A percentile compares a stretch with the other conserved stretches of the same genome.
Conservation (phyloP, 2,888 invertebrate species). For the Acleris holmiana region DNA sequence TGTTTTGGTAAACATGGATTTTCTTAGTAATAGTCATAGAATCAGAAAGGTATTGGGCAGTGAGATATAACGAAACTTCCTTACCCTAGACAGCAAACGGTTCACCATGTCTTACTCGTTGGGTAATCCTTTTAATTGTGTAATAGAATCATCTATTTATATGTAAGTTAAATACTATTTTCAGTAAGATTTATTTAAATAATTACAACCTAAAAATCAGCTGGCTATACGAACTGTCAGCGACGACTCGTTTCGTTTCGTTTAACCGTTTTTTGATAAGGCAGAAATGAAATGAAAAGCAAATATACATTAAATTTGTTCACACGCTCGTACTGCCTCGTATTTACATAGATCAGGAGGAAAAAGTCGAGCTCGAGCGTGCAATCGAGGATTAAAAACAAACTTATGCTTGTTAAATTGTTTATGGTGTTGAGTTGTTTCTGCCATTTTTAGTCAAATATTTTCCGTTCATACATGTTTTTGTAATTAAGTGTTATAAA, state of each 20-base stretch:
- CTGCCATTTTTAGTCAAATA: slow-evolving; percentile 81
- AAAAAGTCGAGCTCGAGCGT: slow-evolving; percentile 8
- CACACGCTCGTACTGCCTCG: slow-evolving; percentile 12
- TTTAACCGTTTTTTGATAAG: background rate
- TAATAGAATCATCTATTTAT: background rate
- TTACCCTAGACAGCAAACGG: slow-evolving; percentile 27
- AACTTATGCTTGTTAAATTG: slow-evolving; percentile 41
- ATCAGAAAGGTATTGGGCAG: background rate
- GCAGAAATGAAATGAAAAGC: slow-evolving; percentile 22
- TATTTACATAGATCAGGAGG: too few species aligned
- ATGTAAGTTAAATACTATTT: slow-evolving; percentile 4
- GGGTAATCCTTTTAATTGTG: background rate
- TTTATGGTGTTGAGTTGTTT: slow-evolving; percentile 74
- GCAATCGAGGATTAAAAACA: slow-evolving; percentile 40
- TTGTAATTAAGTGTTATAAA: slow-evolving; percentile 62
- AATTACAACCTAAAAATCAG: slow-evolving; percentile 31
- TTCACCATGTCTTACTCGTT: slow-evolving; percentile 18
- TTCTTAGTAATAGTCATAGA: background rate
- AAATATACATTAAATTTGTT: background rate
- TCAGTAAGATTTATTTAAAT: background rate
- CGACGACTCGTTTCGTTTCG: slow-evolving; percentile 1
- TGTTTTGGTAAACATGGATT: background rate
- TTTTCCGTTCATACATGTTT: slow-evolving; percentile 73
- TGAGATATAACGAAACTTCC: background rate
- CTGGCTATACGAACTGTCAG: slow-evolving; percentile 21